A percentile compares a stretch with the other conserved stretches of the same genome.
phyloP scores from a whole-genome alignment of 2,797 vertebrate genomes.

The Sebastes iracundus region DNA sequence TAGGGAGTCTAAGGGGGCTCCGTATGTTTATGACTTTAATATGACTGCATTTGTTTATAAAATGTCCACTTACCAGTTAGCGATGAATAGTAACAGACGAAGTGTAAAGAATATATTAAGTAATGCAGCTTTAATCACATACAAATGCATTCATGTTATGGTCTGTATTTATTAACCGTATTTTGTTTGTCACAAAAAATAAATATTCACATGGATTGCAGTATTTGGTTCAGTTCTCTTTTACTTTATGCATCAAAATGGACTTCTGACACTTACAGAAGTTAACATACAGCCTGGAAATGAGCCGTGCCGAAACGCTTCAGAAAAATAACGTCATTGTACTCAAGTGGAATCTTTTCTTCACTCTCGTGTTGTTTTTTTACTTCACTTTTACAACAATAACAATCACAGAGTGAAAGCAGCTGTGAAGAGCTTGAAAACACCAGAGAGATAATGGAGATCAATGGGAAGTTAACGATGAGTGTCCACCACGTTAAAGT shows the following conservation, averaged over 20 bases:
- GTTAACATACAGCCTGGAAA: not conserved
- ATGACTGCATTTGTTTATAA: no score
- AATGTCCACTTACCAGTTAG: no score
- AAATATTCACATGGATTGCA: not conserved
- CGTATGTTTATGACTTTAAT: no score
- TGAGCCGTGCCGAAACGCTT: not conserved
- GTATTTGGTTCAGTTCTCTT: not conserved
- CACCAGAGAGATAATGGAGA: slow-evolving; percentile 35
- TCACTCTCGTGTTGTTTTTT: not conserved
- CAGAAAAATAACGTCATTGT: not conserved
- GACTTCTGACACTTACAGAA: not conserved
- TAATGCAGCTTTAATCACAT: no score
- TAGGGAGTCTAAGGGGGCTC: fast-evolving
- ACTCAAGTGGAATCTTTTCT: not conserved
- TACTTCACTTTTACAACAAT: not conserved
- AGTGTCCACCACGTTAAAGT: slow-evolving; percentile 24
- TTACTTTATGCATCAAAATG: not conserved
- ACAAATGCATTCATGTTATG: no score
- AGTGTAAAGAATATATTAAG: no score
- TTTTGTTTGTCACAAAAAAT: not conserved
- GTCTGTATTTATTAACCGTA: fast-evolving
- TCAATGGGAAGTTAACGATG: slow-evolving; percentile 57
- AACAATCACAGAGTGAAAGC: slow-evolving; percentile 3
- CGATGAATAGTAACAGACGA: no score
- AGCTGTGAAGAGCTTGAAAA: slow-evolving; percentile 25